Conservation (phyloP, 2,888 invertebrate genomes). For the Netelia fuscicornis region DNA sequence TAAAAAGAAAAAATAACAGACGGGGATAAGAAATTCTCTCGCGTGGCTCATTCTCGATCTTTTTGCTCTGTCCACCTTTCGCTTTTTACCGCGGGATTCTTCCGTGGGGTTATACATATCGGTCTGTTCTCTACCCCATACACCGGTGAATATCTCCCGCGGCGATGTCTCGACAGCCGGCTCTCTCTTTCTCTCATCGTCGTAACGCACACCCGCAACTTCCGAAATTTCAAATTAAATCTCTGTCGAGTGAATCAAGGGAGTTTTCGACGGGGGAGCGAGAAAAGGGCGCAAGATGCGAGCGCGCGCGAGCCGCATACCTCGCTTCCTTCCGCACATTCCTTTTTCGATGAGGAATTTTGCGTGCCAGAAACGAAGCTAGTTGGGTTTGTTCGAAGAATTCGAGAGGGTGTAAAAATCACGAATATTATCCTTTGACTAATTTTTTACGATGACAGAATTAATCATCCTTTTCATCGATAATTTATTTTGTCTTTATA, state of each 20-base stretch:
- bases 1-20: constrained; percentile 8
- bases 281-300: constrained; percentile 32
- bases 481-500: too few relatives aligned
- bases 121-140: constrained; percentile 17
- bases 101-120: not conserved
- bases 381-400: not conserved
- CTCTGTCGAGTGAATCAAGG: constrained; percentile 60
- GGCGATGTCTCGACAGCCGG: constrained; percentile 72
- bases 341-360: constrained; percentile 4
- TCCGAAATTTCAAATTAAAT: constrained; percentile 82
- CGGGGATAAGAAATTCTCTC: constrained; percentile 48
- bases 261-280: constrained; percentile 24
- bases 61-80: constrained; percentile 38
- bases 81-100: not conserved
- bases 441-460: too few relatives aligned
- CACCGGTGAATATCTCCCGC: constrained; percentile 60
- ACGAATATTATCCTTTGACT: not conserved
- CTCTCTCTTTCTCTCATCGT: constrained; percentile 64
- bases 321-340: constrained; percentile 57
- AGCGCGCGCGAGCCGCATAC: constrained; percentile 39
- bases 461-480: too few relatives aligned
- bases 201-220: constrained; percentile 69
- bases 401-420: not conserved
- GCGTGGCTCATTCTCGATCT: constrained; percentile 43
- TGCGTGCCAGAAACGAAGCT: not conserved